A percentile compares a stretch with the other conserved stretches of the same genome.
These are phyloP conservation scores for Magallana nippona DNA, from an alignment of 2,888 invertebrate species.

Conservation along the genomic window DNA sequence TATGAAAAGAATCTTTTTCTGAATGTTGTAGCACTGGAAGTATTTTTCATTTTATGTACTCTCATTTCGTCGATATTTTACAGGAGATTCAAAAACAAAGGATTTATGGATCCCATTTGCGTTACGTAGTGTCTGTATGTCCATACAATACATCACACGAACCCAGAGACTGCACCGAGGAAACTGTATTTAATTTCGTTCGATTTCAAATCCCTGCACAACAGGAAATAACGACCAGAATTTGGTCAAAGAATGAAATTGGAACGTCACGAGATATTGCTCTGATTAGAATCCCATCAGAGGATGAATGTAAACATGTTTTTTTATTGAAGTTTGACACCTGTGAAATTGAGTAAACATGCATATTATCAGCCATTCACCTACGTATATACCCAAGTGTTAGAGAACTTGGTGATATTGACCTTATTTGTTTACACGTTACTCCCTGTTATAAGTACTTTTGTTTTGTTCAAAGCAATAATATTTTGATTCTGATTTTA, in stretches of 20 bases:
- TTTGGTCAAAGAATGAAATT: constrained; percentile 17
- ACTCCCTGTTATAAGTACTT: no score
- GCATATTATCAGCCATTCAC: no score
- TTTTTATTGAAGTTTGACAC: background rate
- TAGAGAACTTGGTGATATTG: no score
- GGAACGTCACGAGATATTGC: constrained; percentile 24
- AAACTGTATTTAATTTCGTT: background rate
- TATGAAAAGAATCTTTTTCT: background rate
- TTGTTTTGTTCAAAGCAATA: no score
- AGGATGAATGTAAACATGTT: constrained; percentile 18
- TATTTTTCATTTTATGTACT: background rate
- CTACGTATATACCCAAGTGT: no score
- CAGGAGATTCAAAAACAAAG: constrained; percentile 7
- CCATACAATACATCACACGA: background rate
- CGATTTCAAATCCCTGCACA: background rate
- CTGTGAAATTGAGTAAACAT: background rate
- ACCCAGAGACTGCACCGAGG: background rate
- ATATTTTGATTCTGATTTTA: no score
- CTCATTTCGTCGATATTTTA: background rate
- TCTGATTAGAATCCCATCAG: background rate
- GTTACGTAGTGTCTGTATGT: background rate
- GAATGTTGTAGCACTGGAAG: background rate
- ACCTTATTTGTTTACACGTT: no score
- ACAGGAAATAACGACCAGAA: constrained; percentile 21
- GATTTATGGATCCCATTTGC: constrained; percentile 26